phyloP scores from a whole-genome alignment of 2,888 invertebrate genomes.

The Nasonia oneida region DNA sequence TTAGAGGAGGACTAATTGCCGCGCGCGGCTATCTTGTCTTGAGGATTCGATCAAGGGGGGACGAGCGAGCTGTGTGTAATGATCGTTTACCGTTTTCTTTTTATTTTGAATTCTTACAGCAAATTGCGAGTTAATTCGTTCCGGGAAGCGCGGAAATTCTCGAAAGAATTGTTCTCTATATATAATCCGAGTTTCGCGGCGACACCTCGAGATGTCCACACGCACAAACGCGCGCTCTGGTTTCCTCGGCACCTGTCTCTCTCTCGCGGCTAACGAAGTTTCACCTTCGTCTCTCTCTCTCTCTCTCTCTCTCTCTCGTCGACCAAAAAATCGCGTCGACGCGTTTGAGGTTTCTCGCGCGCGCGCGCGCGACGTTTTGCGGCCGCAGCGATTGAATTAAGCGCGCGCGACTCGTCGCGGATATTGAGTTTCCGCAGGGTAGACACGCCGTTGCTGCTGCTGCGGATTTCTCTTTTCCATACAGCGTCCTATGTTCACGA shows the following conservation, averaged over 20 bases:
- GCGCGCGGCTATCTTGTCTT: neutral
- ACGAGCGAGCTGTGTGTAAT: neutral
- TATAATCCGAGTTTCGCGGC: neutral
- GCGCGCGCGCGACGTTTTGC: constrained; percentile 48
- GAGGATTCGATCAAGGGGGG: neutral
- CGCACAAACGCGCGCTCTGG: neutral
- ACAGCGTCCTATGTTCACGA: too few relatives aligned
- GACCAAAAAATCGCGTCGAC: constrained; percentile 39
- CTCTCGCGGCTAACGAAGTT: constrained; percentile 4
- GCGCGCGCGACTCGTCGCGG: constrained; percentile 12
- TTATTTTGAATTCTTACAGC: neutral
- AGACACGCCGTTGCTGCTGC: neutral
- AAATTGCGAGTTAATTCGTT: neutral
- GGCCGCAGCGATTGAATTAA: constrained; percentile 55
- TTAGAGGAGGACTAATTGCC: neutral
- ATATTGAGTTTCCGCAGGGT: constrained; percentile 36
- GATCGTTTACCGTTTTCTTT: neutral
- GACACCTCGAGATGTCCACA: neutral
- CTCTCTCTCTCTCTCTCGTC: too few relatives aligned
- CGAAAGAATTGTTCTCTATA: too few relatives aligned
- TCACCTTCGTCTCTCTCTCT: constrained; percentile 3
- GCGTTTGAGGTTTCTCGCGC: constrained; percentile 67
- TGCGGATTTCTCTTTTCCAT: neutral
- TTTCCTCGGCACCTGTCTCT: neutral
- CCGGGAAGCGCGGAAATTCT: too few relatives aligned